Conservation (phyloP, 2,113 vertebrate genomes). For the Osmerus eperlanus region DNA sequence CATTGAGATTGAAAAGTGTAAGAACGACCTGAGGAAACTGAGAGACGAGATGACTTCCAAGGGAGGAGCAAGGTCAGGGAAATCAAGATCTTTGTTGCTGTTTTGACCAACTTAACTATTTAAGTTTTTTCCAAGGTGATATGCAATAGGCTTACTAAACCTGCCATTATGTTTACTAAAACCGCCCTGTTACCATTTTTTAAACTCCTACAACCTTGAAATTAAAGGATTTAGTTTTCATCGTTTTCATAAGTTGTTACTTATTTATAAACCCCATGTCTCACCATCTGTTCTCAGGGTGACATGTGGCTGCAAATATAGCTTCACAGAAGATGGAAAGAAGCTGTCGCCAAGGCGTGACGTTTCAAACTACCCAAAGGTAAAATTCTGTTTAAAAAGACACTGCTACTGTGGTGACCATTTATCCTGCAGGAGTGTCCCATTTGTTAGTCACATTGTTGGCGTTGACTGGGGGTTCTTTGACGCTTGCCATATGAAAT, state of each 20-base stretch:
- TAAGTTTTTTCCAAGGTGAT: background rate
- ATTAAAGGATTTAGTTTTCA: too few relatives aligned
- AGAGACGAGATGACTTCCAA: constrained; percentile 88
- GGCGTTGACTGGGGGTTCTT: too few relatives aligned
- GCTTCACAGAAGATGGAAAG: constrained; percentile 81
- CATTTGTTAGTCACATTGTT: too few relatives aligned
- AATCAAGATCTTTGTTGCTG: background rate
- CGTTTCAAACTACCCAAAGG: constrained; percentile 90
- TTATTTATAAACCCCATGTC: background rate
- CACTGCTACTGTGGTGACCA: background rate
- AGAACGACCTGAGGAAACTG: constrained; percentile 90
- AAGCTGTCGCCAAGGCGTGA: constrained; percentile 83
- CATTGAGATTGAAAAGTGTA: constrained; percentile 98
- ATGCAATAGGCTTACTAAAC: too few relatives aligned
- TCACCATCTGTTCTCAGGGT: constrained; percentile 49
- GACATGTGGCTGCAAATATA: constrained; percentile 87
- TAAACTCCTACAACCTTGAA: too few relatives aligned
- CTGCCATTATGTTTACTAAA: too few relatives aligned
- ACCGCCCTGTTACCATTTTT: too few relatives aligned
- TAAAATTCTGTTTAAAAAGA: constrained; percentile 35
- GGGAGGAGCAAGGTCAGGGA: constrained; percentile 78
- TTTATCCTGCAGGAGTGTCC: too few relatives aligned
- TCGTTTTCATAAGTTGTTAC: background rate
- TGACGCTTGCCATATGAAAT: too few relatives aligned
- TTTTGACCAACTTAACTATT: background rate